Conservation (phyloP, 2,888 invertebrate genomes). For the Ophion costatus region DNA sequence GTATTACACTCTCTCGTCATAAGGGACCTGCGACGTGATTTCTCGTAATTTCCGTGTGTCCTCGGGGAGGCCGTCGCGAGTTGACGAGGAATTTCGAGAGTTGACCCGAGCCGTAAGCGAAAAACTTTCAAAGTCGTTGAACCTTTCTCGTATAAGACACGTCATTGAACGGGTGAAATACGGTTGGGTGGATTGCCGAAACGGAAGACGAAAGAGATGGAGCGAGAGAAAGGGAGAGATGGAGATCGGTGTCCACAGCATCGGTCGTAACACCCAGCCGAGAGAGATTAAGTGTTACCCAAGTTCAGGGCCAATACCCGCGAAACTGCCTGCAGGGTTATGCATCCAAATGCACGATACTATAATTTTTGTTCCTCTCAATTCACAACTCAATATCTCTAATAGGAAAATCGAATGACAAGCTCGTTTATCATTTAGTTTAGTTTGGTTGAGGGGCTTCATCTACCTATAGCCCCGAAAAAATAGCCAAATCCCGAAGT, state of each 20-base stretch:
- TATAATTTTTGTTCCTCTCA: not conserved
- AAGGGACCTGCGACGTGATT: constrained; percentile 69
- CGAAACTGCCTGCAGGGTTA: not conserved
- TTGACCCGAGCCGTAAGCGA: constrained; percentile 66
- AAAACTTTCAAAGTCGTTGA: constrained; percentile 80
- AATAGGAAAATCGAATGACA: not conserved
- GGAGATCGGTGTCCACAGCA: constrained; percentile 25
- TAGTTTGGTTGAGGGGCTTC: no score
- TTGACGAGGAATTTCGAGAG: constrained; percentile 76
- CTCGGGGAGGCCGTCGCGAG: constrained; percentile 55
- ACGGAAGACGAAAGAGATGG: constrained; percentile 32
- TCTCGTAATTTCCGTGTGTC: constrained; percentile 73
- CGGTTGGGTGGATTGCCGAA: constrained; percentile 56
- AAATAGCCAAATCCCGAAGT: no score
- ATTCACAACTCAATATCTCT: not conserved
- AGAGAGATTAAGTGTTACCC: constrained; percentile 60
- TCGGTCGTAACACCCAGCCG: constrained; percentile 58
- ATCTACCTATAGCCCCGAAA: no score
- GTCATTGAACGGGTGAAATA: constrained; percentile 63
- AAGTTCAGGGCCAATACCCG: constrained; percentile 76
- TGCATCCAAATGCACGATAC: not conserved
- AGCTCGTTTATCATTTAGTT: no score
- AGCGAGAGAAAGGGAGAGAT: constrained; percentile 28
- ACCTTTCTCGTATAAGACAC: constrained; percentile 63
- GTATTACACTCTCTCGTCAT: constrained; percentile 28